These are phyloP conservation scores for Callocephalon fimbriatum DNA, from an alignment of 2,113 vertebrate species.

Conservation along the genomic window DNA sequence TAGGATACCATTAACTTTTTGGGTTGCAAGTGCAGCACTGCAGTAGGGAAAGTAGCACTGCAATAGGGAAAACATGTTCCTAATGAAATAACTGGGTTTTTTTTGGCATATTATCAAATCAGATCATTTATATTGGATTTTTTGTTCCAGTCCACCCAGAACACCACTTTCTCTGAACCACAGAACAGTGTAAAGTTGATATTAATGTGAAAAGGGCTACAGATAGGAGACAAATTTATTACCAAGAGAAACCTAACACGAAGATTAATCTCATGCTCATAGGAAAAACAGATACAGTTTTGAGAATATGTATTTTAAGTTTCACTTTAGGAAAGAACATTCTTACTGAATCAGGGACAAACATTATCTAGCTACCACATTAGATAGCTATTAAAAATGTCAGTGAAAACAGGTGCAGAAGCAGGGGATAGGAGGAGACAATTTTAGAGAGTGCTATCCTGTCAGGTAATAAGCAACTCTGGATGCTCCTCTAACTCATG, in stretches of 20 bases:
- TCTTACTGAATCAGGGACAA: background rate
- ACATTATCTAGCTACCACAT: background rate
- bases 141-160: background rate
- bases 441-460: background rate
- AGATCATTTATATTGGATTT: background rate
- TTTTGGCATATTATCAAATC: background rate
- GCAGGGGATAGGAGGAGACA: background rate
- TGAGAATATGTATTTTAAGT: background rate
- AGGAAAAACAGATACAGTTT: background rate
- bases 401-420: background rate
- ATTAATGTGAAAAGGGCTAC: background rate
- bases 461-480: background rate
- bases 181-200: background rate
- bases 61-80: background rate
- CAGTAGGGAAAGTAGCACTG: background rate
- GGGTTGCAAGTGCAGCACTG: background rate
- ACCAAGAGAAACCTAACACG: background rate
- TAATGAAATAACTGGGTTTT: background rate
- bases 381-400: background rate
- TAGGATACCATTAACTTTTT: background rate
- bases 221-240: background rate
- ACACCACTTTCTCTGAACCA: background rate
- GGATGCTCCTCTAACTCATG: background rate
- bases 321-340: background rate
- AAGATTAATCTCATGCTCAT: background rate